phyloP scores from a whole-genome alignment of 2,113 vertebrate genomes.

The Odobenus rosmarus region DNA sequence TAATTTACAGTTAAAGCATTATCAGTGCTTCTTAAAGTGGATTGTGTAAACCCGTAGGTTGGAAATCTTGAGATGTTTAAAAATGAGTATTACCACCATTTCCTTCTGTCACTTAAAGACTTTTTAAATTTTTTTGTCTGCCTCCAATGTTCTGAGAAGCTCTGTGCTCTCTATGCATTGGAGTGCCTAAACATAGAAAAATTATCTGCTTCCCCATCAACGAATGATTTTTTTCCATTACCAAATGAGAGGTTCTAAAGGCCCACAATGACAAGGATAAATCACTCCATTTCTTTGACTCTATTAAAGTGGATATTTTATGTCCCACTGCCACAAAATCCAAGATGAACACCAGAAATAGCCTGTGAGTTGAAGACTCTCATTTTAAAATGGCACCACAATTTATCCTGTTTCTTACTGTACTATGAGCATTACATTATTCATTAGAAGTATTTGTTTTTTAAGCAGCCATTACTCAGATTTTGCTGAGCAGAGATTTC shows the following conservation, averaged over 20 bases:
- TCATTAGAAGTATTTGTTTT: conserved; percentile 79
- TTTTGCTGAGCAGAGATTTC: conserved; percentile 66
- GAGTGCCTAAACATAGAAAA: conserved; percentile 71
- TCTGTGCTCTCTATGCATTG: conserved; percentile 32
- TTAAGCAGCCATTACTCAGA: conserved; percentile 63
- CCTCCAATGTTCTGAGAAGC: conserved; percentile 37
- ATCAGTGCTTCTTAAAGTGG: conserved; percentile 23
- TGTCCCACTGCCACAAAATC: conserved; percentile 74
- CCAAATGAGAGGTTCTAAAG: conserved; percentile 73
- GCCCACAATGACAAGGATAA: conserved; percentile 63
- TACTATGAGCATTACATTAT: conserved; percentile 80
- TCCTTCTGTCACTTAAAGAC: conserved; percentile 4
- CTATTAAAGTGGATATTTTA: conserved; percentile 76
- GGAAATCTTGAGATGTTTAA: conserved; percentile 44
- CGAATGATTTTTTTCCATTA: conserved; percentile 70
- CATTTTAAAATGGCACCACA: conserved; percentile 78
- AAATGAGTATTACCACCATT: neutral
- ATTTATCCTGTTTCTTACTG: conserved; percentile 77
- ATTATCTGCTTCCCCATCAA: conserved; percentile 71
- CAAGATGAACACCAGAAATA: conserved; percentile 76
- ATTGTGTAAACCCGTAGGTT: neutral
- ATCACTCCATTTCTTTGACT: conserved; percentile 74
- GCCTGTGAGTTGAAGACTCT: conserved; percentile 66
- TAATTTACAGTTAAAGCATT: conserved; percentile 14
- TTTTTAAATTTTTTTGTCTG: neutral